Percentiles rank a stretch among this genome's conserved stretches.
Conservation (phyloP, 92 coral and sea anemone species). For the Paragorgia papillata region DNA sequence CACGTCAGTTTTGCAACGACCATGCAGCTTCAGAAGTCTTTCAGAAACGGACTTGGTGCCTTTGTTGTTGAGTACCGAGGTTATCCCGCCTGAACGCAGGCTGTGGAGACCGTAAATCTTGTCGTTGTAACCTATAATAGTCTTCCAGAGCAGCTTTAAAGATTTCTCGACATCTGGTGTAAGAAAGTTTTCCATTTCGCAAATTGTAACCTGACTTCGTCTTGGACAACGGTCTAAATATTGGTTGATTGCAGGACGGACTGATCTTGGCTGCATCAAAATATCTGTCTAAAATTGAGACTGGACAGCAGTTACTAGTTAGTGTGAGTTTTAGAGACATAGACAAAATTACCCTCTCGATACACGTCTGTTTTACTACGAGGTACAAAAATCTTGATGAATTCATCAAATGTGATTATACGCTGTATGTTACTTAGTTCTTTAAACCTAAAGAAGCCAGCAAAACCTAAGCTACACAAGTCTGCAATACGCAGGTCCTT, state of each 20-base stretch:
- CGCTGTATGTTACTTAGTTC: slow-evolving; percentile 3
- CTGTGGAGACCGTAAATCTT: slow-evolving; percentile 46
- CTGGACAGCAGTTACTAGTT: slow-evolving; percentile 35
- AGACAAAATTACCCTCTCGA: slow-evolving; percentile 19
- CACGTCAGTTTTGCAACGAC: slow-evolving; percentile 18
- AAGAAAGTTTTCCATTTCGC: slow-evolving; percentile 14
- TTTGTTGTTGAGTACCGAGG: slow-evolving; percentile 27
- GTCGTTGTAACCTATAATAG: slow-evolving; percentile 36
- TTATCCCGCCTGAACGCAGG: slow-evolving; percentile 50
- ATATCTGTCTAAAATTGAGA: slow-evolving; percentile 22
- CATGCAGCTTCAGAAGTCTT: slow-evolving; percentile 41
- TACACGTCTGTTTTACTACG: slow-evolving; percentile 19
- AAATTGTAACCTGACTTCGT: no score
- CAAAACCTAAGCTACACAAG: no score
- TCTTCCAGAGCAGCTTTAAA: slow-evolving; percentile 23
- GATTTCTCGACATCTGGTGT: slow-evolving; percentile 42
- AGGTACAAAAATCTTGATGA: slow-evolving; percentile 4
- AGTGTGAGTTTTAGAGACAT: neutral
- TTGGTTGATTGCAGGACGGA: neutral
- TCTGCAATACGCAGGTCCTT: no score
- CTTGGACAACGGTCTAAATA: neutral
- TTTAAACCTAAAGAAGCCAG: no score
- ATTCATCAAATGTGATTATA: neutral
- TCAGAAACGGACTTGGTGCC: slow-evolving; percentile 14
- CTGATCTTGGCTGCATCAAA: neutral